A percentile compares a stretch with the other conserved stretches of the same genome.
phyloP scores from a whole-genome alignment of 2,888 invertebrate species.

The Pyrrhia umbra region DNA sequence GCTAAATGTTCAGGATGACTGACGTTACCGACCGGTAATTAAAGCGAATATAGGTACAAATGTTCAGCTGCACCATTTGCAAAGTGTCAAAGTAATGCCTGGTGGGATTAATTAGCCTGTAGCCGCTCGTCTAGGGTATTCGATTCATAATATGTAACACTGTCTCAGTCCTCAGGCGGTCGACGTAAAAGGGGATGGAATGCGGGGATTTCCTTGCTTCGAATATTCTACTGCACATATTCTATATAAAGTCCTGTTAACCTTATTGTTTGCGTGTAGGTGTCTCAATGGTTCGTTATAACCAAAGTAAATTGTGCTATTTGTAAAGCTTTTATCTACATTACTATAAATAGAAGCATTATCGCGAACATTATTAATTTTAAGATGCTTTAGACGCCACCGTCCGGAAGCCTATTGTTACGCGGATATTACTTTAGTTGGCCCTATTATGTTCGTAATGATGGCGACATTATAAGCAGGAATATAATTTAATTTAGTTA shows the following conservation, averaged over 20 bases:
- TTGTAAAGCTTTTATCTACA: slow-evolving; percentile 60
- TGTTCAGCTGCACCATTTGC: slow-evolving; percentile 56
- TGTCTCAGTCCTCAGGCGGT: slow-evolving; percentile 63
- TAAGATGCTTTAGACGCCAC: slow-evolving; percentile 41
- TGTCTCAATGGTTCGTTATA: slow-evolving; percentile 62
- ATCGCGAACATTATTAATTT: slow-evolving; percentile 59
- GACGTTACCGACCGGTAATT: slow-evolving; percentile 59
- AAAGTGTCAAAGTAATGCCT: slow-evolving; percentile 59
- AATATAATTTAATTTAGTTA: slow-evolving; percentile 21
- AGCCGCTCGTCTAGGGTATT: slow-evolving; percentile 40
- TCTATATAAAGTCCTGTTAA: slow-evolving; percentile 46
- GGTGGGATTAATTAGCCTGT: slow-evolving; percentile 59
- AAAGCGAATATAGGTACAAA: slow-evolving; percentile 52
- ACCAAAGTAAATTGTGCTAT: slow-evolving; percentile 46
- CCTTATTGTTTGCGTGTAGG: slow-evolving; percentile 55
- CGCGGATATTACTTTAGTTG: slow-evolving; percentile 46
- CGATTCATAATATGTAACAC: slow-evolving; percentile 44
- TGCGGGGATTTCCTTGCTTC: slow-evolving; percentile 60
- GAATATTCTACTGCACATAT: slow-evolving; percentile 25
- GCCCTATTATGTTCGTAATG: slow-evolving; percentile 30
- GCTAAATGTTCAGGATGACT: slow-evolving; percentile 53
- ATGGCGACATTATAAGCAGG: slow-evolving; percentile 25
- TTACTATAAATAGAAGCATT: slow-evolving; percentile 59
- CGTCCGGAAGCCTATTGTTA: slow-evolving; percentile 58
- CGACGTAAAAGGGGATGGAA: slow-evolving; percentile 67